phyloP scores from a whole-genome alignment of 2,797 vertebrate genomes.

The Spinibarbus caldwelli region DNA sequence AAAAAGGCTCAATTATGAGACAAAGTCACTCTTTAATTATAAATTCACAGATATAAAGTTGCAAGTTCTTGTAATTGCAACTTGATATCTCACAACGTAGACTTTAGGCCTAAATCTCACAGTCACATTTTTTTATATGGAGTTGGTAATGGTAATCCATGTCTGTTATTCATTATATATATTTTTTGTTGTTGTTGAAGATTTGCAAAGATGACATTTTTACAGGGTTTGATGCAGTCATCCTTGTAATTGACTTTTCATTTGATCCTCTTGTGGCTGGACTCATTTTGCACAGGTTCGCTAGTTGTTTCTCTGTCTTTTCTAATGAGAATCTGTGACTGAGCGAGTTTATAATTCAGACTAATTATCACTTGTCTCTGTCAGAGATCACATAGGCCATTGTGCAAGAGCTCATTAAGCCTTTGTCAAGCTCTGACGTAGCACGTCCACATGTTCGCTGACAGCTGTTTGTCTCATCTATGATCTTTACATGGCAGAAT shows the following conservation, averaged over 20 bases:
- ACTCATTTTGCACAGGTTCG: neutral
- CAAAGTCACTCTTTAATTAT: neutral
- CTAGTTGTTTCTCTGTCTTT: neutral
- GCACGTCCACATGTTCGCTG: constrained; percentile 39
- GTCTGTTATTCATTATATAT: neutral
- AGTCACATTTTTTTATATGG: neutral
- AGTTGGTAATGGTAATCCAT: neutral
- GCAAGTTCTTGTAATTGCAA: neutral
- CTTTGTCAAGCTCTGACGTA: constrained; percentile 23
- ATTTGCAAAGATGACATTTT: neutral
- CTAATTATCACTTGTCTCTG: constrained; percentile 49
- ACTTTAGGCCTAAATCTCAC: no score
- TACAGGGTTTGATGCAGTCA: neutral
- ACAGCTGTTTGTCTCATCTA: constrained; percentile 22
- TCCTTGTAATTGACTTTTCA: neutral
- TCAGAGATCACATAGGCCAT: constrained; percentile 35
- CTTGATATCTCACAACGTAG: neutral
- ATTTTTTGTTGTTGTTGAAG: neutral
- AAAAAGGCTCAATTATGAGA: neutral
- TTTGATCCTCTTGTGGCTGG: neutral
- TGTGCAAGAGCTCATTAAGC: constrained; percentile 49
- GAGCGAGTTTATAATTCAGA: constrained; percentile 41
- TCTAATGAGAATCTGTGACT: constrained; percentile 21
- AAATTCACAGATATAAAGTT: neutral
- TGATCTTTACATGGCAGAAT: neutral